These are phyloP conservation scores for Asobara japonica DNA, from an alignment of 1,140 invertebrate genomes.

Conservation along the genomic window DNA sequence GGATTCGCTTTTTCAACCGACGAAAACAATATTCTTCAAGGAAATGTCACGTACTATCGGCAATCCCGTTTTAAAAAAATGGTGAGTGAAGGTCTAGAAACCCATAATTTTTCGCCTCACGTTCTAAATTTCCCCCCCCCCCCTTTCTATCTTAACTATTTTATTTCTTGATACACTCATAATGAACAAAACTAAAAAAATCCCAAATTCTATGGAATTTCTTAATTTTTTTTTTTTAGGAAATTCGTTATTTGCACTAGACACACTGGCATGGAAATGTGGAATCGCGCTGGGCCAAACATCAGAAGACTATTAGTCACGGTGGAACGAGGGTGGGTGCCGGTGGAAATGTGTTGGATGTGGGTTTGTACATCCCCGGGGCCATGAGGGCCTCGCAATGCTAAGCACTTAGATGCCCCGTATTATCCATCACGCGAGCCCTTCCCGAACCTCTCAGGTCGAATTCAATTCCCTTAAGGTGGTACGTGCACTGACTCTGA, in stretches of 20 bases:
- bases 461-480: constrained; percentile 15
- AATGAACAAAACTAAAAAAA: no score
- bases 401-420: constrained; percentile 10
- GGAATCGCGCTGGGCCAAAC: constrained; percentile 4
- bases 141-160: no score
- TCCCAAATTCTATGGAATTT: not conserved
- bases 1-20: no score
- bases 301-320: constrained; percentile 16
- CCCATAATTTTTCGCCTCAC: no score
- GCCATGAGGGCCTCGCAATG: constrained; percentile 3
- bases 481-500: not conserved
- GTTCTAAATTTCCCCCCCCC: no score
- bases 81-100: no score
- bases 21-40: no score
- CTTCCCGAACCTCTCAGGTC: not conserved
- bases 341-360: not conserved
- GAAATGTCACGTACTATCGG: no score
- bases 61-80: no score
- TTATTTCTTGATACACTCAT: no score
- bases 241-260: not conserved
- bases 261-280: not conserved
- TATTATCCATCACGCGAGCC: constrained; percentile 20
- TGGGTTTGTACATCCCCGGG: not conserved
- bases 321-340: not conserved
- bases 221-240: not conserved